These are phyloP conservation scores for Rhinogobius similis DNA, from an alignment of 2,113 vertebrate genomes.

Conservation along the genomic window DNA sequence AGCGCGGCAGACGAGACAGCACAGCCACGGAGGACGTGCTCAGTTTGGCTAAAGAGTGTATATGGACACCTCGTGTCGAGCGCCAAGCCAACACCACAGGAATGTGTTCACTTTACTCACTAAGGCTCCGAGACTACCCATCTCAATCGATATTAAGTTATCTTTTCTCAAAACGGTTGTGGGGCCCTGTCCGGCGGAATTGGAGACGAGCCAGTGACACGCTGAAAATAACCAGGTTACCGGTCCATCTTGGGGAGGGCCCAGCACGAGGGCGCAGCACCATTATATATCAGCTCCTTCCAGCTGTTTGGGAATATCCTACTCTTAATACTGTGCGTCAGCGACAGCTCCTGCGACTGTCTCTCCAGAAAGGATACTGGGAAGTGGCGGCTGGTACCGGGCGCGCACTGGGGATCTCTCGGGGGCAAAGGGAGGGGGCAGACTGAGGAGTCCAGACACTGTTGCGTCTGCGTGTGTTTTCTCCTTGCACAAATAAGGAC, in stretches of 20 bases:
- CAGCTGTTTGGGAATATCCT: conserved; percentile 73
- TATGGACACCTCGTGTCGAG: conserved; percentile 21
- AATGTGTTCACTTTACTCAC: conserved; percentile 47
- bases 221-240: conserved; percentile 77
- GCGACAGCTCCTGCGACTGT: conserved; percentile 22
- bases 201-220: conserved; percentile 66
- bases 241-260: conserved; percentile 77
- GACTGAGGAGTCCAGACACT: conserved; percentile 62
- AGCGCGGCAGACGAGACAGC: conserved; percentile 48
- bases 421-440: conserved; percentile 38
- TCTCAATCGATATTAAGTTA: conserved; percentile 29
- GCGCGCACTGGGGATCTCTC: conserved; percentile 48
- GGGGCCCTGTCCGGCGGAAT: conserved; percentile 45
- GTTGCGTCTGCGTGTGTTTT: conserved; percentile 62
- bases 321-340: conserved; percentile 29
- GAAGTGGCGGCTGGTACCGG: conserved; percentile 41
- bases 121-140: conserved; percentile 42
- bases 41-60: conserved; percentile 13
- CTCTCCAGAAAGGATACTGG: conserved; percentile 50
- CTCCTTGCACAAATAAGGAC: conserved; percentile 44
- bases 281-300: conserved; percentile 67
- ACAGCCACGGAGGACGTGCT: conserved; percentile 19
- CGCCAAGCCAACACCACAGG: conserved; percentile 41
- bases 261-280: conserved; percentile 65
- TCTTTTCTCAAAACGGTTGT: conserved; percentile 28